Evolutionary conservation across 2,888 invertebrate genomes (phyloP).

Genomic region (Polydrusus cervinus): DNA sequence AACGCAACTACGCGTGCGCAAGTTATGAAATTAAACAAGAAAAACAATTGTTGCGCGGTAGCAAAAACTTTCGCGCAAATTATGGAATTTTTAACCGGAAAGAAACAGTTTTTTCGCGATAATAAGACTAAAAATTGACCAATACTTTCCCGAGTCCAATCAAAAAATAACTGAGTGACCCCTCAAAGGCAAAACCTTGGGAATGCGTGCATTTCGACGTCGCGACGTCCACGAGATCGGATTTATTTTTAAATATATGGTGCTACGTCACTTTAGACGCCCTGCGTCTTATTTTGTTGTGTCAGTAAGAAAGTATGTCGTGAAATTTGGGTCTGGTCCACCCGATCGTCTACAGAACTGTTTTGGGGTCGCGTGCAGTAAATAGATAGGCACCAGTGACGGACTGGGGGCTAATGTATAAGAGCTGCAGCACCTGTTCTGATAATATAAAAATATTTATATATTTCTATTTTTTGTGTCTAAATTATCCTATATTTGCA

Average conservation of each 20-base stretch:
- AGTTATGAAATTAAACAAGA: slow-evolving; percentile 29
- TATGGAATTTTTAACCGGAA: neutral
- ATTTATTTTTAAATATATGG: slow-evolving; percentile 64
- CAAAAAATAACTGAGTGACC: slow-evolving; percentile 50
- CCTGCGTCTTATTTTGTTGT: slow-evolving; percentile 55
- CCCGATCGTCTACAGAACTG: too few species aligned
- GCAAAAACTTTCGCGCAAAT: neutral
- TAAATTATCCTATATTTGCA: too few species aligned
- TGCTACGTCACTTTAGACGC: slow-evolving; percentile 54
- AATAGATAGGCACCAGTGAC: too few species aligned
- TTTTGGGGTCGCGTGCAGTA: too few species aligned
- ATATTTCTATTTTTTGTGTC: too few species aligned
- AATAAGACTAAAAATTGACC: neutral
- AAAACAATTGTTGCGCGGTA: slow-evolving; percentile 19
- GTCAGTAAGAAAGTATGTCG: slow-evolving; percentile 8
- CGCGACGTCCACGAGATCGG: slow-evolving; percentile 61
- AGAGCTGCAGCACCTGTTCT: too few species aligned
- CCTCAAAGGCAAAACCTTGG: slow-evolving; percentile 56
- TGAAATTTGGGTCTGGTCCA: too few species aligned
- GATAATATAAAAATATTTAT: too few species aligned
- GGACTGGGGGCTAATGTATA: too few species aligned
- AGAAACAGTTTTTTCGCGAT: neutral
- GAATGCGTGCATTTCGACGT: slow-evolving; percentile 55
- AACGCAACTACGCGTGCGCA: slow-evolving; percentile 3
- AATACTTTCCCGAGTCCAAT: slow-evolving; percentile 12